These are phyloP conservation scores for Eupithecia vulgata DNA, from an alignment of 2,888 invertebrate genomes.

Conservation along the genomic window DNA sequence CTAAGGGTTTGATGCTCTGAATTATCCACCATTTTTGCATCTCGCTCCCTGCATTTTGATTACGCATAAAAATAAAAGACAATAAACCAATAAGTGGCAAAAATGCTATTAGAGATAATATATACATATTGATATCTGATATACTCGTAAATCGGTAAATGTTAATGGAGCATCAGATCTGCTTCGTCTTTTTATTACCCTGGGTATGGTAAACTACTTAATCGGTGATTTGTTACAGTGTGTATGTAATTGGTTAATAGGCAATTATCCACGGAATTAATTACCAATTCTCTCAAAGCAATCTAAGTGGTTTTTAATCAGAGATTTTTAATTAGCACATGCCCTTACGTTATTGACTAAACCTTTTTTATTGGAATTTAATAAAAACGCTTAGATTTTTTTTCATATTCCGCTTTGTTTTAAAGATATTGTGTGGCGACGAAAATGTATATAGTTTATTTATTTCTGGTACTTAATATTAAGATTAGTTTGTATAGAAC, in stretches of 20 bases:
- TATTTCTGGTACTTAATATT: constrained; percentile 61
- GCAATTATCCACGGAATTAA: constrained; percentile 18
- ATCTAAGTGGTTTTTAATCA: constrained; percentile 6
- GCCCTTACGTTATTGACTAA: neutral
- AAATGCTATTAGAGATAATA: no score
- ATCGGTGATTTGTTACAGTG: constrained; percentile 18
- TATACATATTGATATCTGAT: no score
- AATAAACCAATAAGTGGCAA: no score
- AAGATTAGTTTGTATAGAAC: constrained; percentile 44
- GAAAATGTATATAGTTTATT: constrained; percentile 61
- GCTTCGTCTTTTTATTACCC: neutral
- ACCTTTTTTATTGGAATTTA: neutral
- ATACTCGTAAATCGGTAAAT: no score
- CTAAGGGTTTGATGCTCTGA: neutral
- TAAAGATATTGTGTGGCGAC: neutral
- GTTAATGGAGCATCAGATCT: neutral
- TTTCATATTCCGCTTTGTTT: neutral
- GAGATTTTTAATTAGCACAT: constrained; percentile 7
- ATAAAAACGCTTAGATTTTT: neutral
- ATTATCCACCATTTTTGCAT: neutral
- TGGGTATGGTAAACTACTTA: constrained; percentile 7
- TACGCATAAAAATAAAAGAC: no score
- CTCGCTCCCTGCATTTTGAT: no score
- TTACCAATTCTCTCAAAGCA: constrained; percentile 19
- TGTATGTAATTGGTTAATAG: constrained; percentile 29